Evolutionary conservation across 2,888 invertebrate species (phyloP).

Genomic region (Leptopterna dolabrata): DNA sequence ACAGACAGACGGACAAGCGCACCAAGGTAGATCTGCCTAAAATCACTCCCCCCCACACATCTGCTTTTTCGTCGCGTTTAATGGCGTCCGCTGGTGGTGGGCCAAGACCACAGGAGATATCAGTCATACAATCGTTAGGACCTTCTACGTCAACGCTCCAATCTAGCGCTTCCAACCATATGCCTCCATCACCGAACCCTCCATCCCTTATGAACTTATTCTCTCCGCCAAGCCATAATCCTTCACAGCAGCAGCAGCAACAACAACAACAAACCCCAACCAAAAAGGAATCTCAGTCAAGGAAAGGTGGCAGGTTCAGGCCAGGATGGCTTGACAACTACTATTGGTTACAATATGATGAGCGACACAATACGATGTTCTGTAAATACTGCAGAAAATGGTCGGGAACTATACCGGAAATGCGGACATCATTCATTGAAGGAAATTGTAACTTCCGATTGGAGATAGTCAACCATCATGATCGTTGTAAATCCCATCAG

Average conservation of each 20-base stretch:
- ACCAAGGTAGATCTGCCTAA: slow-evolving; percentile 63
- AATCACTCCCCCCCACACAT: slow-evolving; percentile 62
- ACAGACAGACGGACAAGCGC: slow-evolving; percentile 51
- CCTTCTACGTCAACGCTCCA: slow-evolving; percentile 27
- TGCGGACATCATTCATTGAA: slow-evolving; percentile 82
- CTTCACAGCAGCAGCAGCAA: not conserved
- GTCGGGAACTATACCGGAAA: slow-evolving; percentile 77
- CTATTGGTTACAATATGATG: slow-evolving; percentile 80
- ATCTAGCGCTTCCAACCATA: not conserved
- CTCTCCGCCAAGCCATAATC: not conserved
- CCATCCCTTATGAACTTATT: not conserved
- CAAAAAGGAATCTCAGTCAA: slow-evolving; percentile 59
- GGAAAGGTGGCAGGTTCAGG: slow-evolving; percentile 77
- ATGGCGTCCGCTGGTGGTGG: slow-evolving; percentile 34
- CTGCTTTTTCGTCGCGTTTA: slow-evolving; percentile 61
- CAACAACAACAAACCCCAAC: slow-evolving; percentile 11
- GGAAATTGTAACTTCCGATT: slow-evolving; percentile 81
- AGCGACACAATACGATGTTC: slow-evolving; percentile 76
- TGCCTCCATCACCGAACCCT: not conserved
- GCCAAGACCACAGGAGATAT: slow-evolving; percentile 65
- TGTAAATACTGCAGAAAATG: slow-evolving; percentile 81
- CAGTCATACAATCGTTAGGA: slow-evolving; percentile 65
- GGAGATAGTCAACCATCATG: slow-evolving; percentile 83
- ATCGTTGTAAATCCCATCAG: slow-evolving; percentile 81
- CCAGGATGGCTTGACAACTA: slow-evolving; percentile 77